A percentile compares a stretch with the other conserved stretches of the same genome.
Evolutionary conservation across 2,888 invertebrate species (phyloP).

Genomic region (Athetis lepigone): DNA sequence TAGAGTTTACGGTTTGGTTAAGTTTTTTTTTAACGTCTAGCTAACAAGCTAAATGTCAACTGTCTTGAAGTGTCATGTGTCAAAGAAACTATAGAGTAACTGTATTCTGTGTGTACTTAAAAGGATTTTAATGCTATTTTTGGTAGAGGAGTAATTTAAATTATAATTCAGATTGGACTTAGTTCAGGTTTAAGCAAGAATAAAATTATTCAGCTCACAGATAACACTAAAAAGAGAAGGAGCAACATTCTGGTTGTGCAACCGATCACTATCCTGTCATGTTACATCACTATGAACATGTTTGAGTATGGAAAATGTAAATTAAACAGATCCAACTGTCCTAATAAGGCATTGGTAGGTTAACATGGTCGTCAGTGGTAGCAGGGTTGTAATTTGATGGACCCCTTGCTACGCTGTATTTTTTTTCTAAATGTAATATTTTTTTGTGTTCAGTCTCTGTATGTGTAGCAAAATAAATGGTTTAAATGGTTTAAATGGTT

Average conservation of each 20-base stretch:
- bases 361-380: constrained; percentile 30
- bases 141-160: not conserved
- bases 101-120: constrained; percentile 10
- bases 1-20: constrained; percentile 55
- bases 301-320: constrained; percentile 60
- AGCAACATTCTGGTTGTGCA: constrained; percentile 51
- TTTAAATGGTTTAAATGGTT: too few species aligned
- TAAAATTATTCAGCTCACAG: constrained; percentile 27
- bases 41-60: constrained; percentile 34
- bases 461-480: too few species aligned
- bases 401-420: too few species aligned
- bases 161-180: not conserved
- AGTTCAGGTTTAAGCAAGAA: constrained; percentile 7
- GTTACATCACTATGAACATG: constrained; percentile 61
- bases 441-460: too few species aligned
- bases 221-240: constrained; percentile 43
- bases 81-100: constrained; percentile 55
- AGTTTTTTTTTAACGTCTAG: constrained; percentile 40
- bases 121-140: constrained; percentile 17
- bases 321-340: constrained; percentile 66
- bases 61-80: constrained; percentile 49
- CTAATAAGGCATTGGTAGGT: constrained; percentile 62
- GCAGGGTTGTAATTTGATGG: constrained; percentile 25
- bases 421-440: too few species aligned
- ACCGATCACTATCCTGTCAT: constrained; percentile 60